Percentiles rank a stretch among this genome's conserved stretches.
phyloP scores from a whole-genome alignment of 2,797 vertebrate species.

The Gastrophryne carolinensis region DNA sequence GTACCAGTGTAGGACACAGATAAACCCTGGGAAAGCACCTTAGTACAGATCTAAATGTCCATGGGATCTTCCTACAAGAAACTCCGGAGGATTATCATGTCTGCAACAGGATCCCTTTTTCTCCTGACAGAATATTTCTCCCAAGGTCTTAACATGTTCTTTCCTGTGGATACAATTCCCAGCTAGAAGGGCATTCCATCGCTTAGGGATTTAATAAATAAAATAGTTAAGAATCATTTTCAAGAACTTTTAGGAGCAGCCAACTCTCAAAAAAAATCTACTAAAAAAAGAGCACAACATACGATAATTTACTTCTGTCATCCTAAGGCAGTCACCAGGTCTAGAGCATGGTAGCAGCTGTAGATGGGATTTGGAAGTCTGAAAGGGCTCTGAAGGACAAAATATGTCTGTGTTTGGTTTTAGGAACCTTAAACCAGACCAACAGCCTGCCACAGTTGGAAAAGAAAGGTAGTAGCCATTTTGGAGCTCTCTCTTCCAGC shows the following conservation, averaged over 20 bases:
- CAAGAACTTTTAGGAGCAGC: constrained; percentile 12
- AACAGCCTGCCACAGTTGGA: no score
- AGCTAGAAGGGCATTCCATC: constrained; percentile 53
- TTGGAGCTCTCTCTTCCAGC: no score
- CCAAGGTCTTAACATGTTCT: constrained; percentile 47
- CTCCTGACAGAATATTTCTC: constrained; percentile 40
- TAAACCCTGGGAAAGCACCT: neutral
- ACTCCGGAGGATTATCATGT: constrained; percentile 34
- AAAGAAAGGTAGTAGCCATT: no score
- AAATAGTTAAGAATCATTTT: constrained; percentile 42
- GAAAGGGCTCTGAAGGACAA: no score
- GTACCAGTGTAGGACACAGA: no score
- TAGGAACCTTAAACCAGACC: no score
- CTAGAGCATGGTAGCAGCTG: no score
- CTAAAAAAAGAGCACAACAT: neutral
- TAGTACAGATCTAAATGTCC: neutral
- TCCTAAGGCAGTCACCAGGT: no score
- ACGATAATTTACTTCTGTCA: no score
- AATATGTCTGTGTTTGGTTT: no score
- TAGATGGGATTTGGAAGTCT: no score
- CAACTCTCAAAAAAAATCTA: neutral
- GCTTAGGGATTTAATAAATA: constrained; percentile 42
- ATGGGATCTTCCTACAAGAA: constrained; percentile 5
- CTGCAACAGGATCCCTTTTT: constrained; percentile 47
- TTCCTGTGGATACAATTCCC: constrained; percentile 53